Evolutionary conservation across 1,140 invertebrate genomes (phyloP), one percentile per base, ranked within the genome.

Genomic region (Cephus cinctus): DNA sequence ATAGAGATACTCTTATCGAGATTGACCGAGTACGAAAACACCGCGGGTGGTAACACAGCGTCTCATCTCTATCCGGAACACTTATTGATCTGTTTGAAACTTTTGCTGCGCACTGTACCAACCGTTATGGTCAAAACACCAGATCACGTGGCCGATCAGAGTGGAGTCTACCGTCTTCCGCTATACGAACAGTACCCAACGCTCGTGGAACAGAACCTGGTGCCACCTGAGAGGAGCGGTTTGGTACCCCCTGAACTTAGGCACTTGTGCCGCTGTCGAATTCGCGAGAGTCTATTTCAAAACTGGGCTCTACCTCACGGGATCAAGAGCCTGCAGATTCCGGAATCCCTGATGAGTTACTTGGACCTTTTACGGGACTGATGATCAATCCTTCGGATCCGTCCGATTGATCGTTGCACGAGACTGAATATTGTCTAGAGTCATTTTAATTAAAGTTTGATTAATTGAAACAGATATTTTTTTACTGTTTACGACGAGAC

Each of bases 241-340:
- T 43, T 81, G 5, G 58, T 63, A 47, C 82, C 83, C 3, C 80
- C 83, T 0, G 83, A 82, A 52, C 55, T 78, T 0, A 66, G 48
- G 23, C 79, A 81, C 47, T 47, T 81, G 1, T 72, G 72, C 47
- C 78, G 88, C 42, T 89, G 86, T 65, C 60, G 62, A 9, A 82
- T 90, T 22, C 78, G 89, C 46, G 67, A 85, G n/a, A 63, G 64
- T 22, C 61, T 92, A 15, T 81, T 82, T 65, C 50, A 78, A 1
- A 86, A 87, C 60, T 86, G 85, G 70, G 80, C 84, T 41, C 61
- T 92, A 15, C 88, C 89, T 0, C 78, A 83, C 55, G 88, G 88
- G 9, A 88, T 91, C 50, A 73, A 78, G 50, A 77, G 76, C 4
- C 64, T 92, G 15, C 78, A 81, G 1, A 63, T 92, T 50, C 89